These are phyloP conservation scores for Celastrina argiolus DNA, from an alignment of 2,888 invertebrate genomes.

Conservation along the genomic window DNA sequence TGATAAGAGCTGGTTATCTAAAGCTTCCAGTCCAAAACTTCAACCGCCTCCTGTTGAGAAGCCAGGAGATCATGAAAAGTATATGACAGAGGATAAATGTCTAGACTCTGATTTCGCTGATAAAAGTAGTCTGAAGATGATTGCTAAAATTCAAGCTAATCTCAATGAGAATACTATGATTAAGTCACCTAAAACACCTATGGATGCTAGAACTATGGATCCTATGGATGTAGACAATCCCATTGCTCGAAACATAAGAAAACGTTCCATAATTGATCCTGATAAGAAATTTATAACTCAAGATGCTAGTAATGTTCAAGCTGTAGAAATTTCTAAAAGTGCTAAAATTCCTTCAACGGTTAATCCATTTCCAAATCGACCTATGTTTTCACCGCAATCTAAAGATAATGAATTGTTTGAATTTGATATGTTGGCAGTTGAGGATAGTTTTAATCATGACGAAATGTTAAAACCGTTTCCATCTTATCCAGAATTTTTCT, in stretches of 20 bases:
- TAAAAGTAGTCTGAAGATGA: conserved; percentile 68
- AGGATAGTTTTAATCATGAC: conserved; percentile 82
- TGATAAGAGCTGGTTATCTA: conserved; percentile 64
- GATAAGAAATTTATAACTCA: conserved; percentile 64
- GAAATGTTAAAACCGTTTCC: conserved; percentile 82
- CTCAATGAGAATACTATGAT: conserved; percentile 73
- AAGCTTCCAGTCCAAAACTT: conserved; percentile 58
- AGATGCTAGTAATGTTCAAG: conserved; percentile 66
- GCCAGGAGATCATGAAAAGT: conserved; percentile 63
- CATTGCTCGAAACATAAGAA: conserved; percentile 48
- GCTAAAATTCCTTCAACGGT: conserved; percentile 67
- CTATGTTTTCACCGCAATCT: conserved; percentile 85
- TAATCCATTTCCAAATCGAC: conserved; percentile 73
- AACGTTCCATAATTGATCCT: conserved; percentile 55
- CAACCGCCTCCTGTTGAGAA: conserved; percentile 66
- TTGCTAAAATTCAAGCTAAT: conserved; percentile 70
- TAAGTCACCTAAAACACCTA: conserved; percentile 71
- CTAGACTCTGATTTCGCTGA: conserved; percentile 63
- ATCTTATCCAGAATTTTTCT: conserved; percentile 81
- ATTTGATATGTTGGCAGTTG: conserved; percentile 80
- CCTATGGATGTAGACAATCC: conserved; percentile 56
- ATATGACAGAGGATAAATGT: conserved; percentile 69
- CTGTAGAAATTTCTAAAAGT: conserved; percentile 68
- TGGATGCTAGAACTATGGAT: conserved; percentile 70
- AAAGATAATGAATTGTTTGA: conserved; percentile 81